Evolutionary conservation across 2,113 vertebrate genomes (phyloP).

Genomic region (Polypterus bichir): DNA sequence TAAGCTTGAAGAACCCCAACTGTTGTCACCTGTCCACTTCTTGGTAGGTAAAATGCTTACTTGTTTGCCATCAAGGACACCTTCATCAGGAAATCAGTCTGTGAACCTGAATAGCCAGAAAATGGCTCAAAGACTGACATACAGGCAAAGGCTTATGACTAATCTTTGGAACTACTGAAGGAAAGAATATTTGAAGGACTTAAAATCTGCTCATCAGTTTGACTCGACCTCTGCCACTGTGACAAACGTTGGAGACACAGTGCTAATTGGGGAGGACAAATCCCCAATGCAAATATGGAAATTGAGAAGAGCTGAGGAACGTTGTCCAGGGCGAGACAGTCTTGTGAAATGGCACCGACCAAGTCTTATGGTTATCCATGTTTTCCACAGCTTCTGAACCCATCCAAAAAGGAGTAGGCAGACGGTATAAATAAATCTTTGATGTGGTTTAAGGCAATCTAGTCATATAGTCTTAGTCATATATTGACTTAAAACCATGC

Average conservation of each 20-base stretch:
- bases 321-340: slow-evolving; percentile 8
- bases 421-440: too few relatives aligned
- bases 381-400: too few relatives aligned
- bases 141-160: slow-evolving; percentile 13
- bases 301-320: slow-evolving; percentile 6
- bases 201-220: slow-evolving; percentile 11
- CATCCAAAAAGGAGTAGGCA: too few relatives aligned
- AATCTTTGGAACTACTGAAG: slow-evolving; percentile 15
- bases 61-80: slow-evolving; percentile 3
- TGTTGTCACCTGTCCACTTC: slow-evolving; percentile 6
- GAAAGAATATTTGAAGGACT: slow-evolving; percentile 10
- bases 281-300: neutral
- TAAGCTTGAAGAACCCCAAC: slow-evolving; percentile 8
- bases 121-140: slow-evolving; percentile 11
- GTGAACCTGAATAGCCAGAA: slow-evolving; percentile 10
- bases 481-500: too few relatives aligned
- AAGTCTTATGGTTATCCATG: too few relatives aligned
- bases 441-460: too few relatives aligned
- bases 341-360: neutral
- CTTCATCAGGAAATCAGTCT: slow-evolving; percentile 5
- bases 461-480: too few relatives aligned
- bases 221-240: neutral
- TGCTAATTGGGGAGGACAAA: slow-evolving; percentile 7
- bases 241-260: slow-evolving; percentile 7
- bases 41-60: slow-evolving; percentile 11